Evolutionary conservation across 2,888 invertebrate genomes (phyloP).

Genomic region (Platypus cylindrus): DNA sequence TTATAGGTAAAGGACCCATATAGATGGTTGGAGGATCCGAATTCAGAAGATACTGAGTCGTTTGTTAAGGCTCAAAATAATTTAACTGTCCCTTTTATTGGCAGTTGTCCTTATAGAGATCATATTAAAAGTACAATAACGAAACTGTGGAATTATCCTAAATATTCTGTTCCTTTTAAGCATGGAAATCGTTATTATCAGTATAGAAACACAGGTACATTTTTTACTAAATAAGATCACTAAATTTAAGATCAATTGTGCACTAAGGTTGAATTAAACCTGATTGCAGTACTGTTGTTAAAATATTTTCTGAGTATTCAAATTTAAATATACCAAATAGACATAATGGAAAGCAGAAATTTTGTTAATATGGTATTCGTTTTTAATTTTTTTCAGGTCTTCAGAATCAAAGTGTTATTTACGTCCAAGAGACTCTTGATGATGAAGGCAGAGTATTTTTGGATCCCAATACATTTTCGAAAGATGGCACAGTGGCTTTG

Average conservation of each 20-base stretch:
- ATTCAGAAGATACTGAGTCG: slow-evolving; percentile 76
- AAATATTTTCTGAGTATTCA: no score
- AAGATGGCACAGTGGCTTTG: slow-evolving; percentile 81
- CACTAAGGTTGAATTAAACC: no score
- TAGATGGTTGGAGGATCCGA: slow-evolving; percentile 94
- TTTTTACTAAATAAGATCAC: no score
- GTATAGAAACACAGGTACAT: slow-evolving; percentile 61
- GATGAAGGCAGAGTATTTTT: slow-evolving; percentile 74
- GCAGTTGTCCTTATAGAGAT: slow-evolving; percentile 58
- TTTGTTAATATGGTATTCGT: no score
- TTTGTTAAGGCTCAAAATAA: slow-evolving; percentile 87
- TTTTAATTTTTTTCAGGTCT: slow-evolving; percentile 53
- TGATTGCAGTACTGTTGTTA: no score
- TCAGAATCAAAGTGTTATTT: slow-evolving; percentile 95
- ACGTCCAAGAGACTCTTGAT: slow-evolving; percentile 65
- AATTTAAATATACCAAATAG: no score
- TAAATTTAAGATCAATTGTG: no score
- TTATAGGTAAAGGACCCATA: slow-evolving; percentile 58
- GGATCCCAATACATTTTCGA: slow-evolving; percentile 87
- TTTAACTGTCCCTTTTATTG: slow-evolving; percentile 74
- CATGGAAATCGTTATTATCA: slow-evolving; percentile 82
- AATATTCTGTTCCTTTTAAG: slow-evolving; percentile 75
- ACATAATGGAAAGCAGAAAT: no score
- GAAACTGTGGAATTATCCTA: slow-evolving; percentile 92
- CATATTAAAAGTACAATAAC: slow-evolving; percentile 69